Conservation (phyloP, 2,888 invertebrate species). For the Athetis lepigone region DNA sequence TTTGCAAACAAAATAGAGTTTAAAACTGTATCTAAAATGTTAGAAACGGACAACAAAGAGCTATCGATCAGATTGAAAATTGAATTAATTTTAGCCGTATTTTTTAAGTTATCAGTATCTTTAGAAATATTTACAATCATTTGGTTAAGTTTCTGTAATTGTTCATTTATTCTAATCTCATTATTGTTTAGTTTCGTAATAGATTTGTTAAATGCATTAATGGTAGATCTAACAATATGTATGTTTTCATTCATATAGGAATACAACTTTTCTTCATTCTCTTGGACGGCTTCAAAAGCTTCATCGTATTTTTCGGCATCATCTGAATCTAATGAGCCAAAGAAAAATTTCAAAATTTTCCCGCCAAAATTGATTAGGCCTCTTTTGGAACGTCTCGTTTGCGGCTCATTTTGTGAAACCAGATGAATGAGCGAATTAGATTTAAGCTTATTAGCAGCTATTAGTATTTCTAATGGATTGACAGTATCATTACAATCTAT, state of each 20-base stretch:
- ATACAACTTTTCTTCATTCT: constrained; percentile 13
- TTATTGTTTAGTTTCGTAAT: constrained; percentile 28
- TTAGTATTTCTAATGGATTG: constrained; percentile 36
- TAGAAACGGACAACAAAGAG: constrained; percentile 37
- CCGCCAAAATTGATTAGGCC: constrained; percentile 25
- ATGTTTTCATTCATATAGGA: constrained; percentile 33
- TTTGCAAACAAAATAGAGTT: constrained; percentile 42
- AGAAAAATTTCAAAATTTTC: constrained; percentile 6
- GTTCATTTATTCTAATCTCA: constrained; percentile 25
- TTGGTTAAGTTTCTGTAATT: constrained; percentile 27
- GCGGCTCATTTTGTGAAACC: constrained; percentile 18
- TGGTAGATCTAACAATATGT: constrained; percentile 18
- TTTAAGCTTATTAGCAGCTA: constrained; percentile 31
- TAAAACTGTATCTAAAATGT: constrained; percentile 39
- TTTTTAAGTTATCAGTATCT: constrained; percentile 21
- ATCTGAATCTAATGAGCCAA: constrained; percentile 35
- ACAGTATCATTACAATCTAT: constrained; percentile 50
- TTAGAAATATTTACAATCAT: neutral
- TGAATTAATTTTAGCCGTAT: constrained; percentile 36
- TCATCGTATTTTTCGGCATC: constrained; percentile 40
- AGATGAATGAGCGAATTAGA: constrained; percentile 36
- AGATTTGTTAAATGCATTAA: constrained; percentile 35
- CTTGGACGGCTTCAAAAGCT: constrained; percentile 8
- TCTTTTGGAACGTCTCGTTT: constrained; percentile 21
- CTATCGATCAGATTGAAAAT: constrained; percentile 37